Evolutionary conservation across 2,888 invertebrate species (phyloP).

Genomic region (Hydraecia micacea): DNA sequence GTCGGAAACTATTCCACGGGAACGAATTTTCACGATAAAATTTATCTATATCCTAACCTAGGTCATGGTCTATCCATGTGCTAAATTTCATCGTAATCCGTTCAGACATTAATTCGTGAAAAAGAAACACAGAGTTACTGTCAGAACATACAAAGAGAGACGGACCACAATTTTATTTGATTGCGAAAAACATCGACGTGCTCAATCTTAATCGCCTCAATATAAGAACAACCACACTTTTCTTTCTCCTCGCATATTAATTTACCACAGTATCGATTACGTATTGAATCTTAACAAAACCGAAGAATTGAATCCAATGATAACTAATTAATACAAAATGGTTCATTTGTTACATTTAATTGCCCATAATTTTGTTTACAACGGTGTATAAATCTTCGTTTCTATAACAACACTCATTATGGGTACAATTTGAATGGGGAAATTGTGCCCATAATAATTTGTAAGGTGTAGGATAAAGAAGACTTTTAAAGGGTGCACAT

Average conservation of each 20-base stretch:
- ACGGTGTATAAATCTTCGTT: slow-evolving; percentile 23
- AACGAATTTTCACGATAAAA: too few relatives aligned
- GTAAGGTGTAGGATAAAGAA: neutral
- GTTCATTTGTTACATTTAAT: slow-evolving; percentile 60
- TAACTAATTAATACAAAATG: slow-evolving; percentile 55
- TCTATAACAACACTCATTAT: slow-evolving; percentile 14
- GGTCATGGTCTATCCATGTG: too few relatives aligned
- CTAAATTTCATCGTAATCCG: too few relatives aligned
- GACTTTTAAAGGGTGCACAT: neutral
- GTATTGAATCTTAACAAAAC: slow-evolving; percentile 26
- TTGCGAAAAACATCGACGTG: neutral
- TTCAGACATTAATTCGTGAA: too few relatives aligned
- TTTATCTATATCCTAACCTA: too few relatives aligned
- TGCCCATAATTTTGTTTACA: slow-evolving; percentile 43
- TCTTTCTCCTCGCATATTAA: neutral
- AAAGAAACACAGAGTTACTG: too few relatives aligned
- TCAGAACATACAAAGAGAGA: neutral
- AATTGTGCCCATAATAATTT: slow-evolving; percentile 11
- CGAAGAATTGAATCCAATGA: slow-evolving; percentile 16
- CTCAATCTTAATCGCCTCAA: neutral
- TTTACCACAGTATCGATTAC: neutral
- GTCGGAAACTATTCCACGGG: too few relatives aligned
- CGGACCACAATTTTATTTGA: neutral
- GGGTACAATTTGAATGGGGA: neutral
- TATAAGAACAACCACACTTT: too few relatives aligned